phyloP scores from a whole-genome alignment of 2,797 vertebrate genomes.

The Nothura maculosa region DNA sequence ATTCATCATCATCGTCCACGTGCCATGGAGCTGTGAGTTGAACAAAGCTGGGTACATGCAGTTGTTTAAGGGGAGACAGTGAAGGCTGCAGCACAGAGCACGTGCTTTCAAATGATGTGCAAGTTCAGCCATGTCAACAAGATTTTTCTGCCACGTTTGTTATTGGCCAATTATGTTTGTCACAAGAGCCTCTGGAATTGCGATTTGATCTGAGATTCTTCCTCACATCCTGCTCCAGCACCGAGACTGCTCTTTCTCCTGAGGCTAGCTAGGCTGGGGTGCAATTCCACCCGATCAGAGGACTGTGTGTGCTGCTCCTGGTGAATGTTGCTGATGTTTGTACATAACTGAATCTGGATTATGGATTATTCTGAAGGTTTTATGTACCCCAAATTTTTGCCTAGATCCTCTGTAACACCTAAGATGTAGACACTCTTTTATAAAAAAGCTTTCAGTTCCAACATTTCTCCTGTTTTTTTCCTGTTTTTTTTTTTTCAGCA shows the following conservation, averaged over 20 bases:
- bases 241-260: background rate
- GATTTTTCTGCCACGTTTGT: background rate
- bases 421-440: background rate
- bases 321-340: background rate
- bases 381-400: background rate
- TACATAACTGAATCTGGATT: background rate
- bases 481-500: background rate
- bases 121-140: background rate
- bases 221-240: background rate
- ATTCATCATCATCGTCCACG: background rate
- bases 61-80: background rate
- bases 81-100: background rate
- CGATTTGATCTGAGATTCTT: background rate
- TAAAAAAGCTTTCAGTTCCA: background rate
- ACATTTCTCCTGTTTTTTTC: background rate
- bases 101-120: background rate
- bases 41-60: background rate
- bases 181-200: background rate
- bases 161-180: background rate
- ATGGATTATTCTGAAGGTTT: background rate
- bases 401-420: background rate
- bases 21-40: background rate
- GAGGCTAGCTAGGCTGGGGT: background rate
- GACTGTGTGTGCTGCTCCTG: background rate
- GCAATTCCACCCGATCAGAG: background rate